Conservation (phyloP, 2,888 invertebrate genomes). For the Seira musarum region DNA sequence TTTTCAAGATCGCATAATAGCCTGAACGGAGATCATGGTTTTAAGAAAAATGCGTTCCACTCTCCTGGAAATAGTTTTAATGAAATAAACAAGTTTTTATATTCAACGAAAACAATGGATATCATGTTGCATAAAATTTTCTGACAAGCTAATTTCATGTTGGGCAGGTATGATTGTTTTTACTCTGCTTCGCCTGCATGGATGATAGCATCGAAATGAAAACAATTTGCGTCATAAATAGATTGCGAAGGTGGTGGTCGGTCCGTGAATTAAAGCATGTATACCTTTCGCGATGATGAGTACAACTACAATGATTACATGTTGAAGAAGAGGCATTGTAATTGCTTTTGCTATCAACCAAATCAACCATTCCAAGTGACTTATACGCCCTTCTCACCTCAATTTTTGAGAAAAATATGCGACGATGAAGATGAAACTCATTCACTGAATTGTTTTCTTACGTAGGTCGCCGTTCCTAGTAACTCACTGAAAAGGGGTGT, state of each 20-base stretch:
- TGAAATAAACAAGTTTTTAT: too few relatives aligned
- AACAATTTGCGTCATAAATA: slow-evolving; percentile 10
- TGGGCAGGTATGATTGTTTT: too few relatives aligned
- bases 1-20: too few relatives aligned
- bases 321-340: not conserved
- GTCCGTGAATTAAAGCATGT: not conserved
- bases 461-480: not conserved
- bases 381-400: slow-evolving; percentile 12
- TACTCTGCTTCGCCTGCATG: too few relatives aligned
- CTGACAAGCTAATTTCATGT: too few relatives aligned
- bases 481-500: not conserved
- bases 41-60: too few relatives aligned
- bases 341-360: too few relatives aligned
- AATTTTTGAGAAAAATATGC: not conserved
- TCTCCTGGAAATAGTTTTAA: too few relatives aligned
- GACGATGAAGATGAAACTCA: not conserved
- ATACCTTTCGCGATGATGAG: not conserved
- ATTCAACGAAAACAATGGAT: too few relatives aligned
- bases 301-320: not conserved
- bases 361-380: not conserved
- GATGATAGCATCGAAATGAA: not conserved
- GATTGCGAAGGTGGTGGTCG: not conserved
- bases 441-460: slow-evolving; percentile 5
- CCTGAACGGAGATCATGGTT: too few relatives aligned
- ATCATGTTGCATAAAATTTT: too few relatives aligned